phyloP scores from a whole-genome alignment of 2,888 invertebrate genomes.

The Diogma glabrata region DNA sequence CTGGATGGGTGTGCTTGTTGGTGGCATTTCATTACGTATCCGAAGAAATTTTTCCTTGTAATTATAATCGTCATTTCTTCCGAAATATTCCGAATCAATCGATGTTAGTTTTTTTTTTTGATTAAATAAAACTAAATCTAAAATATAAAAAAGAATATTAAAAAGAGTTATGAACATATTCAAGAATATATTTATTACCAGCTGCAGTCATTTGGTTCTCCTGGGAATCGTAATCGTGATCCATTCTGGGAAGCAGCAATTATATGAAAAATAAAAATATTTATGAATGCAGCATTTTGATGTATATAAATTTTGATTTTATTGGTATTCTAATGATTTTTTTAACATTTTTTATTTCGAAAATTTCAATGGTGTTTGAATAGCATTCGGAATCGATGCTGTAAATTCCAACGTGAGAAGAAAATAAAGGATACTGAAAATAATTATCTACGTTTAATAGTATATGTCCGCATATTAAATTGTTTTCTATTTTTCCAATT shows the following conservation, averaged over 20 bases:
- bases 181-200: background rate
- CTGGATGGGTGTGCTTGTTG: background rate
- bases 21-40: background rate
- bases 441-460: slow-evolving; percentile 3
- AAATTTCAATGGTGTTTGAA: background rate
- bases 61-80: background rate
- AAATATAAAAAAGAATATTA: background rate
- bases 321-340: background rate
- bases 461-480: too few relatives aligned
- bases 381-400: background rate
- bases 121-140: background rate
- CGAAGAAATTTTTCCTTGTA: background rate
- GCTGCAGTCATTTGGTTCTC: too few relatives aligned
- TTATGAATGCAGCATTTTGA: background rate
- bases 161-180: background rate
- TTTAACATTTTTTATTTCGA: background rate
- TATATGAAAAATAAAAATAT: too few relatives aligned
- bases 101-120: background rate
- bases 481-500: background rate
- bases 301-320: background rate
- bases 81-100: background rate
- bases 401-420: background rate
- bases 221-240: too few relatives aligned
- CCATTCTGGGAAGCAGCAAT: too few relatives aligned
- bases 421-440: background rate